phyloP scores from a whole-genome alignment of 2,888 invertebrate genomes.

The Euzophera pinguis region DNA sequence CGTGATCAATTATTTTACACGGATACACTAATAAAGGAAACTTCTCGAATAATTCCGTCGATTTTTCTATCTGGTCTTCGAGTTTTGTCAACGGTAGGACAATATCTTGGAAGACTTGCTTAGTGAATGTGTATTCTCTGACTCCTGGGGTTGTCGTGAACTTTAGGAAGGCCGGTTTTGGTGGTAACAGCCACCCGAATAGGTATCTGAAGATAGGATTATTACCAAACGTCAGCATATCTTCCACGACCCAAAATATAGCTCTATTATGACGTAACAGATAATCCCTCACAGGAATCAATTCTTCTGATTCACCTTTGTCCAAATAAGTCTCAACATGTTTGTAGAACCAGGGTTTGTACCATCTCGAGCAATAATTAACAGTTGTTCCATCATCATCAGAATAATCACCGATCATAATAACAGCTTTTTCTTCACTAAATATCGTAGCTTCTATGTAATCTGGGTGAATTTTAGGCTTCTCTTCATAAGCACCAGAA shows the following conservation, averaged over 20 bases:
- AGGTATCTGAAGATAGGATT: constrained; percentile 79
- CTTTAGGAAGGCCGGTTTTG: constrained; percentile 86
- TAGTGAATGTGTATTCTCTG: constrained; percentile 84
- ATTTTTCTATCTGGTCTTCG: constrained; percentile 81
- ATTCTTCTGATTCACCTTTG: constrained; percentile 76
- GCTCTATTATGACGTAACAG: constrained; percentile 83
- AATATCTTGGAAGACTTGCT: constrained; percentile 86
- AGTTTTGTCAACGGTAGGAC: constrained; percentile 83
- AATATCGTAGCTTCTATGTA: constrained; percentile 85
- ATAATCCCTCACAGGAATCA: constrained; percentile 83
- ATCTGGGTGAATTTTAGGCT: constrained; percentile 72
- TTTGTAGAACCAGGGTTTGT: constrained; percentile 87
- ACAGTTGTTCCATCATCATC: constrained; percentile 73
- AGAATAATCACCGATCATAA: constrained; percentile 83
- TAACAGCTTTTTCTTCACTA: constrained; percentile 80
- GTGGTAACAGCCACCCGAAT: constrained; percentile 84
- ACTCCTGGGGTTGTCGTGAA: constrained; percentile 85
- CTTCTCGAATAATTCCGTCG: constrained; percentile 81
- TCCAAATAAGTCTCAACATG: constrained; percentile 80
- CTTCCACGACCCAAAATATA: constrained; percentile 87
- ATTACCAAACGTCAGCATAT: constrained; percentile 86
- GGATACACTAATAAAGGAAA: constrained; percentile 86
- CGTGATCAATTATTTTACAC: constrained; percentile 83
- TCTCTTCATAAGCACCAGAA: constrained; percentile 77
- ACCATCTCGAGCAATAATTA: constrained; percentile 82